Conservation (phyloP, 2,888 invertebrate species). For the Acheta domesticus region DNA sequence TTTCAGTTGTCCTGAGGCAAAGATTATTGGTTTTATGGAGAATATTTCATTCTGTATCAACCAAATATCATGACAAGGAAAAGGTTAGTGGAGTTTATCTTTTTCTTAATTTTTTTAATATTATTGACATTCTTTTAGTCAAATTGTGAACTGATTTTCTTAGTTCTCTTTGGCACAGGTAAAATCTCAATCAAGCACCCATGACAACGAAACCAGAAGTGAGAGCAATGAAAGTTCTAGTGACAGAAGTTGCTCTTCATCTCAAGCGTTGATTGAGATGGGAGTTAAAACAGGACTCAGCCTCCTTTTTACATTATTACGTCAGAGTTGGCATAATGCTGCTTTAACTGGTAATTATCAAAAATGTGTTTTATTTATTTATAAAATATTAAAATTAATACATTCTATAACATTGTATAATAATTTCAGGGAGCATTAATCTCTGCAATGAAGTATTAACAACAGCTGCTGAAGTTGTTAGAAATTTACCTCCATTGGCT, state of each 20-base stretch:
- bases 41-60: constrained; percentile 56
- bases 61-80: constrained; percentile 54
- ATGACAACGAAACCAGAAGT: background rate
- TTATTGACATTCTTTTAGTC: background rate
- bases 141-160: background rate
- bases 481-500: constrained; percentile 56
- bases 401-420: constrained; percentile 27
- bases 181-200: background rate
- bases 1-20: constrained; percentile 55
- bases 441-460: constrained; percentile 58
- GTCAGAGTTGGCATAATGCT: constrained; percentile 57
- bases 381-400: constrained; percentile 9
- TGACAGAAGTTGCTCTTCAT: constrained; percentile 43
- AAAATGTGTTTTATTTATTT: background rate
- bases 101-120: background rate
- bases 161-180: background rate
- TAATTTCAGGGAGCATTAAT: constrained; percentile 45
- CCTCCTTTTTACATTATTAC: constrained; percentile 56
- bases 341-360: constrained; percentile 42
- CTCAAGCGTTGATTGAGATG: constrained; percentile 58
- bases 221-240: constrained; percentile 22
- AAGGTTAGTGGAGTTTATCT: constrained; percentile 40
- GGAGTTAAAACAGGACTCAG: constrained; percentile 60
- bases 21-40: constrained; percentile 56
- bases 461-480: constrained; percentile 56